phyloP scores from a whole-genome alignment of 2,113 vertebrate species.

The Engraulis encrasicolus region DNA sequence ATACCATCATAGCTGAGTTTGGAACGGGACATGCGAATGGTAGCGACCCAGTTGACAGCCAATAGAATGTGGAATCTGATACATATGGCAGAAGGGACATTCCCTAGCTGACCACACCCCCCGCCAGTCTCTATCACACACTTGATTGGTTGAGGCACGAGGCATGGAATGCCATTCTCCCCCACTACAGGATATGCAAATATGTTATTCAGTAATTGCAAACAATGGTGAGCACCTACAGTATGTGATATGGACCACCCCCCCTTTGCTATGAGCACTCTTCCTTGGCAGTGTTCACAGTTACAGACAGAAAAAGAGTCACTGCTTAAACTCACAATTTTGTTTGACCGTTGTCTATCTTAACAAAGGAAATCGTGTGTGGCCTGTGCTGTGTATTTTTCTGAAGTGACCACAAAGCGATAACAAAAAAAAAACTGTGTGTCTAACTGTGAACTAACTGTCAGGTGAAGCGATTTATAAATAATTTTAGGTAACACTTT shows the following conservation, averaged over 20 bases:
- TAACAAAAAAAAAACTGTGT: neutral
- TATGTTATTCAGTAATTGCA: constrained; percentile 6
- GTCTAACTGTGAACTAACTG: constrained; percentile 21
- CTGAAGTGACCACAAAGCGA: neutral
- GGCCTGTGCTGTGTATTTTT: neutral
- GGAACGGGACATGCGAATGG: neutral
- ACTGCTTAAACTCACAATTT: neutral
- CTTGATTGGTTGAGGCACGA: constrained; percentile 30
- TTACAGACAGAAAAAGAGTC: neutral
- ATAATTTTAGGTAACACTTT: no score
- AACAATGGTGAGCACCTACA: neutral
- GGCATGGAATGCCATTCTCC: constrained; percentile 30
- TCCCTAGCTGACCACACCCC: neutral
- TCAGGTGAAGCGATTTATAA: constrained; percentile 46
- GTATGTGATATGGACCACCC: neutral
- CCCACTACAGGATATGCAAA: neutral
- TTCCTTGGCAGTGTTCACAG: constrained; percentile 42
- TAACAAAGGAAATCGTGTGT: neutral
- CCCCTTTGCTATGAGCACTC: constrained; percentile 29
- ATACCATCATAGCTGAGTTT: neutral
- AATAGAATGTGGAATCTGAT: neutral
- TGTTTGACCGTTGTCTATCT: neutral
- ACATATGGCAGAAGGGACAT: neutral
- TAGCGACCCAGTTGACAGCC: neutral
- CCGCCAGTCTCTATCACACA: neutral